Evolutionary conservation across 2,113 vertebrate genomes (phyloP).

Genomic region (Pelusios castaneus): DNA sequence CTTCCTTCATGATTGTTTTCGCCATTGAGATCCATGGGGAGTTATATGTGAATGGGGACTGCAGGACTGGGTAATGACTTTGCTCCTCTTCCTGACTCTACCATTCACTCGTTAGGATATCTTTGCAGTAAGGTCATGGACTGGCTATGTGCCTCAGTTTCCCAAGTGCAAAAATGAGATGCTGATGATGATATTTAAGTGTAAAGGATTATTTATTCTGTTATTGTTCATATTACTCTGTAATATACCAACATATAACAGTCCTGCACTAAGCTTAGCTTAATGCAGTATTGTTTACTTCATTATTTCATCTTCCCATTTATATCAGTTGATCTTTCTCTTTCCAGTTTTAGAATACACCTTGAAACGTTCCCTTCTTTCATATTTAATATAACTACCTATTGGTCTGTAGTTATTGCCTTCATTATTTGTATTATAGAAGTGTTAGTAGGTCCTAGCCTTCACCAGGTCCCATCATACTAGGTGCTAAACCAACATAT

Average conservation of each 20-base stretch:
- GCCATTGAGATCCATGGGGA: not conserved
- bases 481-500: not conserved
- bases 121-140: not conserved
- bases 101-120: not conserved
- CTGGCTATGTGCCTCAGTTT: not conserved
- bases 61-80: not conserved
- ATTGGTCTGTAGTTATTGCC: not conserved
- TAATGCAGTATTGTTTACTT: not conserved
- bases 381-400: not conserved
- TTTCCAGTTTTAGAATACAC: not conserved
- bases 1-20: not conserved
- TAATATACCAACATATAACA: not conserved
- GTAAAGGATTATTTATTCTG: not conserved
- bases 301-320: not conserved
- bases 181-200: not conserved
- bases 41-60: not conserved
- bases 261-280: rapidly evolving
- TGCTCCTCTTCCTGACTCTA: not conserved
- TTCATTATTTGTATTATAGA: not conserved
- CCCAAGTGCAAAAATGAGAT: not conserved
- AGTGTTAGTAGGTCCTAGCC: not conserved
- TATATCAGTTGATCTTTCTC: not conserved
- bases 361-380: not conserved
- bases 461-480: not conserved
- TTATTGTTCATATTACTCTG: not conserved